phyloP scores from a whole-genome alignment of 2,888 invertebrate genomes.

The Microplitis manilae region DNA sequence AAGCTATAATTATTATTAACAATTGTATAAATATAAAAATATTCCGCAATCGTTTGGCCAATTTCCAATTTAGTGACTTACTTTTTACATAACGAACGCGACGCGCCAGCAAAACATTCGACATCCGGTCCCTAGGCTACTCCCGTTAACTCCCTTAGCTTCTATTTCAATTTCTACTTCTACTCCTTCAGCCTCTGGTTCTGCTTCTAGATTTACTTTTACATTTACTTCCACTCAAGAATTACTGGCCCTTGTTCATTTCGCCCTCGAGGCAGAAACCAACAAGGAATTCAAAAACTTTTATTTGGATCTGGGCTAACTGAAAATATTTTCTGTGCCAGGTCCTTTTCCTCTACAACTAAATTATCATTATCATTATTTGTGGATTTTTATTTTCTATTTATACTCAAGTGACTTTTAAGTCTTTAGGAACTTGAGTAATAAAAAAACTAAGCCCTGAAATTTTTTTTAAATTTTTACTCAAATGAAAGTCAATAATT shows the following conservation, averaged over 20 bases:
- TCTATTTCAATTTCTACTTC: background rate
- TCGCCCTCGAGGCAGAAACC: constrained; percentile 34
- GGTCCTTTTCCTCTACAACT: background rate
- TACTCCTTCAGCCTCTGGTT: background rate
- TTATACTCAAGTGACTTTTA: background rate
- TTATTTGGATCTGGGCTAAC: constrained; percentile 18
- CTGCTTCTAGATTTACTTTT: constrained; percentile 5
- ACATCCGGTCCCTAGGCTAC: constrained; percentile 31
- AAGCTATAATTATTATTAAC: constrained; percentile 13
- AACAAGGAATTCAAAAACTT: constrained; percentile 32
- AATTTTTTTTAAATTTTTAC: background rate
- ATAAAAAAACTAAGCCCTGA: too few relatives aligned
- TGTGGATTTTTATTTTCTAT: background rate
- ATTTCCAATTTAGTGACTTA: constrained; percentile 64
- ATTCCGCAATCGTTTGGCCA: constrained; percentile 67
- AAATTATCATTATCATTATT: constrained; percentile 31
- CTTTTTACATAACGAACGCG: constrained; percentile 60
- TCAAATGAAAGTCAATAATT: constrained; percentile 15
- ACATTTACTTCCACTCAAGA: background rate
- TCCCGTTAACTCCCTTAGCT: constrained; percentile 2
- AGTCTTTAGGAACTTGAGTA: too few relatives aligned
- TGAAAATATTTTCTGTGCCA: constrained; percentile 27
- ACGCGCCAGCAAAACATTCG: constrained; percentile 60
- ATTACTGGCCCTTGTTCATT: background rate
- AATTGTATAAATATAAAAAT: constrained; percentile 27